phyloP scores from a whole-genome alignment of 2,888 invertebrate species.

The Heliconius erato region DNA sequence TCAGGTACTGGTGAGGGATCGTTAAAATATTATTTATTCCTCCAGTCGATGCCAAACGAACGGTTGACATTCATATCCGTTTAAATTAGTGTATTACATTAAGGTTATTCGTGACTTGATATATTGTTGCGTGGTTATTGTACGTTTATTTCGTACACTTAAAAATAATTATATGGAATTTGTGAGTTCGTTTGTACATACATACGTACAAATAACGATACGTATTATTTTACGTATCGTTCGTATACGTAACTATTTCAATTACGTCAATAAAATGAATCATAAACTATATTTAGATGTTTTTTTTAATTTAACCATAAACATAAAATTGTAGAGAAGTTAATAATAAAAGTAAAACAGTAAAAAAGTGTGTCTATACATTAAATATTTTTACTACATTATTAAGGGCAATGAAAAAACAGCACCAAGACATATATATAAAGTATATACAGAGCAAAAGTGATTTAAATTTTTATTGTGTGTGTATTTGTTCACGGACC shows the following conservation, averaged over 20 bases:
- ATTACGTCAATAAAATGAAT: neutral
- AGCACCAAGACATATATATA: no score
- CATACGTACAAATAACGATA: no score
- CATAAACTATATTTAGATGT: no score
- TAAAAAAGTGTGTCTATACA: no score
- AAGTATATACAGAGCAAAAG: no score
- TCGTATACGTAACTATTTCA: neutral
- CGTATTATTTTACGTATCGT: no score
- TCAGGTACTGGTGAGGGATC: conserved; percentile 25
- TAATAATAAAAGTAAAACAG: no score
- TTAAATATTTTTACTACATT: neutral
- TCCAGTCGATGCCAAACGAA: conserved; percentile 42
- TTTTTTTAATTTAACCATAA: no score
- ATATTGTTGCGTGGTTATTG: conserved; percentile 29
- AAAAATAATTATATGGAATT: conserved; percentile 5
- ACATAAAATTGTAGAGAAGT: no score
- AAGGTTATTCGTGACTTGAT: conserved; percentile 40
- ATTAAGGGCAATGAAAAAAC: no score
- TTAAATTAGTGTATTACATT: conserved; percentile 40
- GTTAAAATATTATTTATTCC: conserved; percentile 44
- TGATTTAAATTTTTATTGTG: no score
- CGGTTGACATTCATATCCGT: conserved; percentile 40
- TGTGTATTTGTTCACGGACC: no score
- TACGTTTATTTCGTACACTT: neutral
- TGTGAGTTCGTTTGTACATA: neutral